Conservation (phyloP, 2,888 invertebrate species). For the Tinea semifulvella region DNA sequence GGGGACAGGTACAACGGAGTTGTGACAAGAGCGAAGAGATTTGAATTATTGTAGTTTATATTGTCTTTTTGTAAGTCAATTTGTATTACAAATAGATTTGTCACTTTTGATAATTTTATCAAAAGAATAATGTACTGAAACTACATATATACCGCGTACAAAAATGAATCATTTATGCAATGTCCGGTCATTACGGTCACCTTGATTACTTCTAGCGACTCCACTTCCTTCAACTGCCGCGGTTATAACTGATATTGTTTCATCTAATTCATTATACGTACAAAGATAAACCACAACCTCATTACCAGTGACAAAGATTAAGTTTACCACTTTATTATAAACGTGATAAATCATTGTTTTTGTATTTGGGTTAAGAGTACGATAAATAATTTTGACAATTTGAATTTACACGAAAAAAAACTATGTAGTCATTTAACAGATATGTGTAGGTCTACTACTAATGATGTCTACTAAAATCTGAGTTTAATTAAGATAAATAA, state of each 20-base stretch:
- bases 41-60: no score
- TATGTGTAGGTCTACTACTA: no score
- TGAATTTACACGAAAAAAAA: no score
- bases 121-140: slow-evolving; percentile 4
- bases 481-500: no score
- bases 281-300: background rate
- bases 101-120: no score
- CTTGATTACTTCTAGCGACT: background rate
- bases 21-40: no score
- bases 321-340: background rate
- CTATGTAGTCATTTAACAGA: no score
- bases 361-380: background rate
- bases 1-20: no score
- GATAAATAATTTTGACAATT: no score
- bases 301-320: background rate
- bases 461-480: no score
- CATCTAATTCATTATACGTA: background rate
- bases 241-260: background rate
- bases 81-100: no score
- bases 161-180: slow-evolving; percentile 13
- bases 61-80: no score
- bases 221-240: background rate
- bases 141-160: slow-evolving; percentile 2
- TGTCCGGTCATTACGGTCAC: slow-evolving; percentile 11
- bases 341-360: background rate